Conservation (phyloP, 2,797 vertebrate genomes). For the Chiroxiphia lanceolata region DNA sequence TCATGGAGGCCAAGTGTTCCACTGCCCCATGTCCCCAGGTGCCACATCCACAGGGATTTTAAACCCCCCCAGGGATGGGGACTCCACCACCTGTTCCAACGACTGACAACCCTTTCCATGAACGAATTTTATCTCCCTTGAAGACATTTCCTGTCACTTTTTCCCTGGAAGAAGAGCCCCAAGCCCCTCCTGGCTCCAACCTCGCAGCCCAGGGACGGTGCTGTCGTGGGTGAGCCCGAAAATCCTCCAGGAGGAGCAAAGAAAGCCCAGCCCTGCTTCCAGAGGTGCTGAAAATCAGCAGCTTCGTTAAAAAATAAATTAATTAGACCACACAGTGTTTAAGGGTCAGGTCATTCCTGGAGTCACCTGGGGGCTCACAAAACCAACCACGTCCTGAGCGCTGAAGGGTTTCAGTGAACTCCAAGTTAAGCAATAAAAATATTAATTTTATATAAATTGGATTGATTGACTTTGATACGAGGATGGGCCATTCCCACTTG, state of each 20-base stretch:
- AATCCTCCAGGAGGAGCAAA: not conserved
- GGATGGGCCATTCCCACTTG: not conserved
- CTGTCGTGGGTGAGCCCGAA: not conserved
- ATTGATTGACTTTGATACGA: rapidly evolving
- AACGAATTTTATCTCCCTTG: too few species aligned
- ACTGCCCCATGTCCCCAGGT: too few species aligned
- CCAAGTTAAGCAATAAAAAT: not conserved
- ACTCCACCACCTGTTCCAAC: too few species aligned
- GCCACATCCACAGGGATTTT: too few species aligned
- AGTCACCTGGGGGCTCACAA: not conserved
- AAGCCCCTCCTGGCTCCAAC: not conserved
- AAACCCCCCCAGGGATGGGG: too few species aligned
- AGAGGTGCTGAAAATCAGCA: not conserved
- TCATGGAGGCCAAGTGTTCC: too few species aligned
- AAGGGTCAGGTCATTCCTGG: not conserved
- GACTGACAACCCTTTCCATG: too few species aligned
- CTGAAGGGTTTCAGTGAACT: rapidly evolving
- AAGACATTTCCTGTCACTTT: too few species aligned
- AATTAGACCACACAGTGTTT: rapidly evolving
- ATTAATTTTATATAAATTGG: not conserved
- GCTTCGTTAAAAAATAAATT: not conserved
- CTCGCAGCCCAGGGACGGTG: rapidly evolving
- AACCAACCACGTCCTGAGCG: not conserved
- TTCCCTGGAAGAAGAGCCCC: too few species aligned
- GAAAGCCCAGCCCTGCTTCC: not conserved